These are phyloP conservation scores for Colletes gigas DNA, from an alignment of 1,140 invertebrate species.

Conservation along the genomic window DNA sequence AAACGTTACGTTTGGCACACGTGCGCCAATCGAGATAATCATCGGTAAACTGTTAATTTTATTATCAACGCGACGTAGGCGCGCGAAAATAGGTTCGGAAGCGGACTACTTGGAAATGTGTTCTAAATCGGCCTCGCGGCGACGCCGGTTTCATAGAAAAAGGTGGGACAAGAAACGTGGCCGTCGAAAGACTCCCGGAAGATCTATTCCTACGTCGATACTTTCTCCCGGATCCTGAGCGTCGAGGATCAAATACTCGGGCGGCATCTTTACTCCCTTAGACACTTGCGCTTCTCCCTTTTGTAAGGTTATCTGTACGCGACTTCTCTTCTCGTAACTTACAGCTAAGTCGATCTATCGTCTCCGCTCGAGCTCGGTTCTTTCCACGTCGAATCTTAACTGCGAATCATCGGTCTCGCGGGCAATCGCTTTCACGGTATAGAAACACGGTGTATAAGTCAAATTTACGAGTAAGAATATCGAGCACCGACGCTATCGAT, in stretches of 20 bases:
- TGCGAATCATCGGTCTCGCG: slow-evolving; percentile 4
- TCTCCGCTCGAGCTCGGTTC: neutral
- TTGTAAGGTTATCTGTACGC: slow-evolving; percentile 28
- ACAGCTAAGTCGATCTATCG: slow-evolving; percentile 1
- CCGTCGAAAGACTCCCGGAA: slow-evolving; percentile 1
- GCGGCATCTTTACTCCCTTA: slow-evolving; percentile 34
- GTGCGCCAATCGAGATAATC: slow-evolving; percentile 19
- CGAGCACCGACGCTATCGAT: neutral
- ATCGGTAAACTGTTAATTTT: slow-evolving; percentile 35
- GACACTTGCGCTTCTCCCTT: slow-evolving; percentile 25
- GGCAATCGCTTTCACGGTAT: slow-evolving; percentile 9
- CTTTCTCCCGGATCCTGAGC: slow-evolving; percentile 65
- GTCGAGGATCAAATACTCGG: slow-evolving; percentile 32
- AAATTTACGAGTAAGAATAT: neutral
- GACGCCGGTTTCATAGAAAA: neutral
- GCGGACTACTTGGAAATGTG: neutral
- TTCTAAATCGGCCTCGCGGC: neutral
- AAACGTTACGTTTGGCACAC: slow-evolving; percentile 24
- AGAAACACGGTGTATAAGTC: neutral
- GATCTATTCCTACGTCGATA: slow-evolving; percentile 44
- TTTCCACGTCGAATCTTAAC: slow-evolving; percentile 19
- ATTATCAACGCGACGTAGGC: slow-evolving; percentile 23
- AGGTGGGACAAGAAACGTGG: neutral
- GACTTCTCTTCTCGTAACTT: slow-evolving; percentile 11
- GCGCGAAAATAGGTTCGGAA: neutral